Percentiles rank a stretch among this genome's conserved stretches.
Evolutionary conservation across 1,140 invertebrate genomes (phyloP).

Genomic region (Halictus rubicundus): DNA sequence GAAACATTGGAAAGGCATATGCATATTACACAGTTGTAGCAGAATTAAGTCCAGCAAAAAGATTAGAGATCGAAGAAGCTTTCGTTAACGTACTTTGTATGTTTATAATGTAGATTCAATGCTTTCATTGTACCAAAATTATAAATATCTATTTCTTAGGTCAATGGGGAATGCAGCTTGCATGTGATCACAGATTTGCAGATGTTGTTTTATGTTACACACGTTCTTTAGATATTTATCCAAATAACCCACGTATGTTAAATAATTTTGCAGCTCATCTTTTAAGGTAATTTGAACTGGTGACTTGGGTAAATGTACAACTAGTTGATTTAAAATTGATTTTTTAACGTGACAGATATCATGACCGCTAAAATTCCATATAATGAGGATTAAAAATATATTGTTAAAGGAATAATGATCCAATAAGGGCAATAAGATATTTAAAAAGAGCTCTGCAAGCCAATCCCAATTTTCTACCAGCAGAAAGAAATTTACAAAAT

Average conservation of each 20-base stretch:
- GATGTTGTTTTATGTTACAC: conserved; percentile 68
- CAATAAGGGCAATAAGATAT: conserved; percentile 67
- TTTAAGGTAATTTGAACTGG: conserved; percentile 62
- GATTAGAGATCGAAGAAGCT: conserved; percentile 68
- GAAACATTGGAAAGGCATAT: conserved; percentile 75
- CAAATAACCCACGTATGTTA: conserved; percentile 69
- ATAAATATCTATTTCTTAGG: conserved; percentile 61
- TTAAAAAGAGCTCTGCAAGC: conserved; percentile 63
- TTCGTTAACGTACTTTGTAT: conserved; percentile 73
- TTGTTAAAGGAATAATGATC: conserved; percentile 67
- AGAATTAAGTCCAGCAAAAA: conserved; percentile 69
- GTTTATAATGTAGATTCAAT: conserved; percentile 1
- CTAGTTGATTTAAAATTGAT: conserved; percentile 30
- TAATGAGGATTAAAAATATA: conserved; percentile 46
- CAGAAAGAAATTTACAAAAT: conserved; percentile 72
- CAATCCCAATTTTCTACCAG: conserved; percentile 69
- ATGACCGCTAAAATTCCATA: conserved; percentile 50
- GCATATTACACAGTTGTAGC: conserved; percentile 74
- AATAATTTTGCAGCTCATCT: conserved; percentile 73
- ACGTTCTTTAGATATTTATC: conserved; percentile 68
- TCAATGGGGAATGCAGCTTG: conserved; percentile 72
- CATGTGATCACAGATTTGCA: conserved; percentile 55
- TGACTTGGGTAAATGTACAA: conserved; percentile 7
- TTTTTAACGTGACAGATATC: conserved; percentile 34
- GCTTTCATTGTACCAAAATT: conserved; percentile 4